Evolutionary conservation across 2,888 invertebrate species (phyloP).

Genomic region (Oscheius myriophilus): DNA sequence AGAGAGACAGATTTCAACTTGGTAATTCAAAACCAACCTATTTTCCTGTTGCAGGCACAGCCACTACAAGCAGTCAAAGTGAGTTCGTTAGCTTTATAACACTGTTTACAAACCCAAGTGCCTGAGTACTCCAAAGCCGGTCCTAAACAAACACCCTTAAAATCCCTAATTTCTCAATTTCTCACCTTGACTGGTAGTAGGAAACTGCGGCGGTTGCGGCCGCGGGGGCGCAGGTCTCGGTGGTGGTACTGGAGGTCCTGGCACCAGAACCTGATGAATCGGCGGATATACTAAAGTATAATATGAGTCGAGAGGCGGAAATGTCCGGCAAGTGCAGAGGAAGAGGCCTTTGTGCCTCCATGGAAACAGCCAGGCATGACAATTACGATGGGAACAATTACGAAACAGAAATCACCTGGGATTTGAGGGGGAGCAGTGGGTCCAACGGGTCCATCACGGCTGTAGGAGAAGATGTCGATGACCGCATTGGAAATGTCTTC

Average conservation of each 20-base stretch:
- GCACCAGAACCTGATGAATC: background rate
- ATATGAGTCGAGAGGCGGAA: too few species aligned
- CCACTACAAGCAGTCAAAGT: background rate
- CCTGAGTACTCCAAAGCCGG: constrained; percentile 13
- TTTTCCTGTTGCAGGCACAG: constrained; percentile 14
- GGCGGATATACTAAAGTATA: too few species aligned
- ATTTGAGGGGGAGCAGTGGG: background rate
- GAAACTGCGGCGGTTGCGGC: constrained; percentile 10
- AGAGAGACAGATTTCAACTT: too few species aligned
- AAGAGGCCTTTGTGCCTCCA: too few species aligned
- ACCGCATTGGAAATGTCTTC: constrained; percentile 38
- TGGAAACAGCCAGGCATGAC: too few species aligned
- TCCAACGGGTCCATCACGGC: too few species aligned
- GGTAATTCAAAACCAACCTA: background rate
- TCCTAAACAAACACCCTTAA: background rate
- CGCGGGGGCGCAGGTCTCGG: constrained; percentile 19
- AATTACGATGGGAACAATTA: background rate
- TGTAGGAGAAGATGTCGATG: constrained; percentile 29
- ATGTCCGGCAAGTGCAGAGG: too few species aligned
- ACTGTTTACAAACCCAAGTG: constrained; percentile 25
- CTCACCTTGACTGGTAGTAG: constrained; percentile 2
- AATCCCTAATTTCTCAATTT: background rate
- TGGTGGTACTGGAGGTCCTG: constrained; percentile 10
- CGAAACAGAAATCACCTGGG: background rate
- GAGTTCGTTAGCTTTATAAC: constrained; percentile 10